Evolutionary conservation across 2,797 vertebrate species (phyloP), one percentile per base, ranked within the genome.

Genomic region (Falco rusticolus): DNA sequence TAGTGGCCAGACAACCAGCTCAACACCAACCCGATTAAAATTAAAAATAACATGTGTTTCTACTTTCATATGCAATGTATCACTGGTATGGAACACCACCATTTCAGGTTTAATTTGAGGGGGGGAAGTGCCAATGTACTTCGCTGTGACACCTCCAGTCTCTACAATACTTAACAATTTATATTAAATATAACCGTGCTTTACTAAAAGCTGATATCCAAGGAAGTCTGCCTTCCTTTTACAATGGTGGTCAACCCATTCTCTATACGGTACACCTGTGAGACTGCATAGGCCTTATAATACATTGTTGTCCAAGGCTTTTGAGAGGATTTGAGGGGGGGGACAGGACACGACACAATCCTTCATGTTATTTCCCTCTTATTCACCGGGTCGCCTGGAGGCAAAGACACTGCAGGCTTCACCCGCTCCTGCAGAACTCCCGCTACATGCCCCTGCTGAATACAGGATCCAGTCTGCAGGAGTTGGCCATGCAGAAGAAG

Each of bases 21-120:
- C 85, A 69, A 14, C 31, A 59, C 47, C 31, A 17, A 22, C 13
- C 63, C 13, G 33, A 71, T 21, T 16, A 28, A 37, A 77, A 65
- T 41, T 41, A 15, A 41, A 41, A 41, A 8, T 24, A 21, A 47
- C 2, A 11, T 3, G 9, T 33, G 57, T n/a, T 33, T 43, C 63
- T 69, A 16, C 37, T 47, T 43, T 11, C n/a, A 31, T 0, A 24
- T 24, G 65, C 70, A 64, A n/a, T 0, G 0, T 12, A 59, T 19
- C 72, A 19, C 50, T 33, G 29, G 48, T 33, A 26, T 3, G 39
- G 33, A 83, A 29, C 64, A 70, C 13, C 16, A 7, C 11, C 64
- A 4, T 19, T 84, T 37, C 1, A 6, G 57, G 56, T 16, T 85
- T 48, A 70, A 66, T 16, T 47, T 14, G 50, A 57, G 3, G 3